Evolutionary conservation across 2,797 vertebrate species (phyloP).

Genomic region (Sciurus carolinensis): DNA sequence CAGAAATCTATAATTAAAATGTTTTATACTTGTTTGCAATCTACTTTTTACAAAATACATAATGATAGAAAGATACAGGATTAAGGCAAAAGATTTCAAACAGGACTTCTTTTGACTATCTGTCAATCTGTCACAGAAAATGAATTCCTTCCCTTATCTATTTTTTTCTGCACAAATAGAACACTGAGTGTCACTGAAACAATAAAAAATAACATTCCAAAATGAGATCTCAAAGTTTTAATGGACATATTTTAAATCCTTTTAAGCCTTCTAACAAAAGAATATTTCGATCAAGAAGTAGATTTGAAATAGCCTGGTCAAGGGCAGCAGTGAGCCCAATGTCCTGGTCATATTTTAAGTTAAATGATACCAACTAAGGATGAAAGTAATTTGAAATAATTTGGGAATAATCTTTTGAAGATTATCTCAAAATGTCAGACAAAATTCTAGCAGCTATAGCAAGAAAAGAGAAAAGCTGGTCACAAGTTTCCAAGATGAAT

Average conservation of each 20-base stretch:
- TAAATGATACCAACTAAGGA: conserved; percentile 53
- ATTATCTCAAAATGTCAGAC: conserved; percentile 51
- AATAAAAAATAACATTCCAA: conserved; percentile 51
- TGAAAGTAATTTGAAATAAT: conserved; percentile 56
- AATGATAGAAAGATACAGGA: background rate
- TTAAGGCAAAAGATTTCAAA: background rate
- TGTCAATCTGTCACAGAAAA: background rate
- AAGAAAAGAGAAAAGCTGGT: background rate
- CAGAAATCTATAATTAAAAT: conserved; percentile 6
- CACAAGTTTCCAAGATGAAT: background rate
- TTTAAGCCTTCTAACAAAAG: conserved; percentile 57
- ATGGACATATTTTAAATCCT: conserved; percentile 54
- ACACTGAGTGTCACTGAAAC: background rate
- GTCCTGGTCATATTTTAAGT: background rate
- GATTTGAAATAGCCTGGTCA: conserved; percentile 44
- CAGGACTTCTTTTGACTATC: background rate
- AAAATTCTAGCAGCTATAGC: background rate
- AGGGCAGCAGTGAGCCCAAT: background rate
- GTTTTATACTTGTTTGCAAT: background rate
- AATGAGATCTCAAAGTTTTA: conserved; percentile 39
- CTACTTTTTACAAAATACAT: conserved; percentile 3
- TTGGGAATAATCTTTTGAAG: conserved; percentile 58
- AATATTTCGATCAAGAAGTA: conserved; percentile 24
- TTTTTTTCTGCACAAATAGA: background rate
- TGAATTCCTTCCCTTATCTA: background rate